Evolutionary conservation across 2,113 vertebrate species (phyloP), one percentile per base, ranked within the genome.

Genomic region (Morone saxatilis): DNA sequence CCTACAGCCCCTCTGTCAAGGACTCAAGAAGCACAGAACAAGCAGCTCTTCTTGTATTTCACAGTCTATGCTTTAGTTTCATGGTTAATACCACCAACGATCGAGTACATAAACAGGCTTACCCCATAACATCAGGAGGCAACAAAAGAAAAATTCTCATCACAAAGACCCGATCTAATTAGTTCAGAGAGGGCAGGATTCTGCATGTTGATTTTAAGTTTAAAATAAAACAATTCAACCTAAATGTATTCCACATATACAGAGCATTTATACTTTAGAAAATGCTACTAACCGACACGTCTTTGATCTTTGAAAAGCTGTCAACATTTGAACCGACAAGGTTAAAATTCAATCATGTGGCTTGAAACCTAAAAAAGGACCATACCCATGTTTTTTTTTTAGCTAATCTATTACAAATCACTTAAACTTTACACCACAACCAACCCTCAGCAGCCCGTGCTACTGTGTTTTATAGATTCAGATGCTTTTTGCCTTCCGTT

Each of bases 1-100:
- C 14, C 41, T 20, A 20, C 4, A 25, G 38, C 7, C 4, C 3
- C 1, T 48, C 59, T 36, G 45, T 13, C 69, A 74, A 69, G 57
- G 57, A 40, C 41, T 50, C 70, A 31, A 25, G 51, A 61, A 25
- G 68, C 82, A 71, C 47, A n/a, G 57, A 38, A 75, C 43, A 66
- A 80, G 51, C 62, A 82, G 70, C 73, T 71, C 38, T n/a, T 43
- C 62, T 47, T 19, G 22, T 11, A 25, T 14, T 86, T 83, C 57
- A 84, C 71, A 74, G 51, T 67, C 38, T 75, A 43, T 19, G 9
- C 16, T 79, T 82, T 48, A 36, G 20, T 36, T 20, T 40, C 14
- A 51, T 13, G 12, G 47, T 22, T 43, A 81, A 82, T 36, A 59
- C 40, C 63, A 80, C 5, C 1, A 4, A 47, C 1, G 20, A 3